Base-by-base conservation (phyloP, 2,797 vertebrate species). In the Gambelia wislizenii region DNA sequence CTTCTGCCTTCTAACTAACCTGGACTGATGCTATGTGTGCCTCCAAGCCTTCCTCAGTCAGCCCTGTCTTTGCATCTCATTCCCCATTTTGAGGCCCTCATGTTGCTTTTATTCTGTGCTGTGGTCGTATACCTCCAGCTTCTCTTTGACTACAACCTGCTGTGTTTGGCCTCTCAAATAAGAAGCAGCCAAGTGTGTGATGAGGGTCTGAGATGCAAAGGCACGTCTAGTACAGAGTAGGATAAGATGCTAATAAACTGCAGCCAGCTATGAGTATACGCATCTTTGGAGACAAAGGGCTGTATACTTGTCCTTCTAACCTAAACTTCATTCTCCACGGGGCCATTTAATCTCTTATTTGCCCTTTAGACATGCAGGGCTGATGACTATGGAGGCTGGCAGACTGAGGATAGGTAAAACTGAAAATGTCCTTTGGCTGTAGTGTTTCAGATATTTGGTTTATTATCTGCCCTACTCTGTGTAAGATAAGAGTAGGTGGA, bases 191-290 rank as follows among this genome's bases (percentile, higher is more conserved):
- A n/a, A 27, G 20, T 25, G 72, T 22, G 30, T 77, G 72, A 61
- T 86, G 56, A 86, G 61, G 92, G 89, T 95, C 80, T 0, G 77
- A 78, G 86, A 70, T 93, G 92, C 90, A 91, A 89, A 89, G 89
- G 52, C 81, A 90, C 0, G 0, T 9, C 52, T 92, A 84, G 91
- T 5, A 85, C 18, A 83, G 90, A 88, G 82, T 88, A 59, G 20
- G 52, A 78, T 83, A 87, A 70, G 4, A 74, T 13, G 39, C 25
- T 90, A 88, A 89, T 85, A 92, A 93, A 89, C 81, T 92, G 91
- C 83, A 86, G 89, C 84, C 56, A 22, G 44, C 56, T 90, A 14
- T 2, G 72, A 52, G 13, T 64, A 30, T 47, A 30, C 16, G 2
- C 12, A 56, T 86, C 69, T 64, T 69, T 72, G 36, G 27, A 81